Evolutionary conservation across 2,113 vertebrate genomes (phyloP), one percentile per base, ranked within the genome.

Genomic region (Gobio gobio): DNA sequence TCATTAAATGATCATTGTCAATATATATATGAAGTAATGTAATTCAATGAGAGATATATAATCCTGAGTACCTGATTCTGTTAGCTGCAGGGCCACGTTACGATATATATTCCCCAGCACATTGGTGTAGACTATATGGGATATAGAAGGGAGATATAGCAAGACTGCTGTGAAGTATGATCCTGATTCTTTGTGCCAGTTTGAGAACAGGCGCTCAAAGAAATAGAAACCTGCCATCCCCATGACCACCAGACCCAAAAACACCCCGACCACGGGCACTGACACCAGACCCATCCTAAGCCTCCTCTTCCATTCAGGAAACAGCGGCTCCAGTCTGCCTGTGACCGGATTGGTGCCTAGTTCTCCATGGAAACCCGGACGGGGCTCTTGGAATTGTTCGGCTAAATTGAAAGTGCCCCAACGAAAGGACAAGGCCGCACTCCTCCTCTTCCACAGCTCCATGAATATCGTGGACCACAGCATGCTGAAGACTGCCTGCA

Each of bases 401-500:
- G 94, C 89, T 0, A 95, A 91, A 49, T 92, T 83, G 82, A 94
- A 75, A 10, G 91, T 93, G 9, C 95, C 95, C 95, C 95, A 96
- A 40, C 83, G 89, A 91, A 94, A 95, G 10, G 95, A 93, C 16
- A 94, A 89, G 0, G 90, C 74, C 3, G 93, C 70, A 78, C 94
- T 95, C 8, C 94, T 91, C 2, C 95, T 91, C 73, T 96, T 96
- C 95, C 95, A 96, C 82, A 95, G 43, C 92, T 96, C 95, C 88
- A 96, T 93, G 49, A 95, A 76, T 40, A 96, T 86, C 0, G 95
- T 96, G 78, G 94, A 96, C 95, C 95, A 96, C 13, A 96, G 84
- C 93, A 96, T 95, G 89, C 94, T 96, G 90, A 96, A 94, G 45
- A 93, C 56, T 0, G 95, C 95, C 91, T 94, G 94, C 51, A 95